Base-by-base conservation (phyloP, 2,888 invertebrate genomes). In the Leucophora obtusa region DNA sequence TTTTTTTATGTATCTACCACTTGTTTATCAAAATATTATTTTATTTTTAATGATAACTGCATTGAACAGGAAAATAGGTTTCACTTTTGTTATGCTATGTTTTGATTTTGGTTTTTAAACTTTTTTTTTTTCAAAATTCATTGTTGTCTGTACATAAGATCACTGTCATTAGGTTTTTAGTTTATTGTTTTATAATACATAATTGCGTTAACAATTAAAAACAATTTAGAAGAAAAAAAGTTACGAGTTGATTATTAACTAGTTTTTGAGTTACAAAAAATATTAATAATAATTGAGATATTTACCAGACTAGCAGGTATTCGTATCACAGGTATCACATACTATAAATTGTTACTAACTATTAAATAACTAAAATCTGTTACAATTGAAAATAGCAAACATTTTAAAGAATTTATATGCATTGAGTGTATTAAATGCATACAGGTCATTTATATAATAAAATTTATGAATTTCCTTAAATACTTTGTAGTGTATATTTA, bases 171-270 rank as follows among this genome's bases (percentile, higher is more conserved):
- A 43, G 50, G 21, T 62, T 58, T 58, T 43, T 56, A 47, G 63
- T 51, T 75, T 68, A 68, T 60, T 66, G 51, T 71, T 75, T 70
- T 71, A 47, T 70, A 62, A 75, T 68, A 75, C 51, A 71, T 68
- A 71, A 71, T 71, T 79, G 58, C 59, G 65, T 38, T 56, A 35
- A 53, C 68, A 62, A 80, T 75, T 80, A 80, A 75, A 75, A 68
- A 68, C 53, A 63, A 79, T 75, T 79, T 65, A 62, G 21, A 24
- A 17, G 60, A 53, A 24, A 50, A 63, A 69, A 63, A 69, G 35
- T 38, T 18, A 7, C 15, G 15, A 4, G 17, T n/a, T 56, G 50
- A 7, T 6, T 28, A 28, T 7, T 47, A 70, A 77, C 71, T 50
- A 35, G 66, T 71, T 77, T 28, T 59, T 33, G 6, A 72, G 62